These are phyloP conservation scores for Catagonus wagneri DNA, from an alignment of 2,113 vertebrate species.

Conservation along the genomic window DNA sequence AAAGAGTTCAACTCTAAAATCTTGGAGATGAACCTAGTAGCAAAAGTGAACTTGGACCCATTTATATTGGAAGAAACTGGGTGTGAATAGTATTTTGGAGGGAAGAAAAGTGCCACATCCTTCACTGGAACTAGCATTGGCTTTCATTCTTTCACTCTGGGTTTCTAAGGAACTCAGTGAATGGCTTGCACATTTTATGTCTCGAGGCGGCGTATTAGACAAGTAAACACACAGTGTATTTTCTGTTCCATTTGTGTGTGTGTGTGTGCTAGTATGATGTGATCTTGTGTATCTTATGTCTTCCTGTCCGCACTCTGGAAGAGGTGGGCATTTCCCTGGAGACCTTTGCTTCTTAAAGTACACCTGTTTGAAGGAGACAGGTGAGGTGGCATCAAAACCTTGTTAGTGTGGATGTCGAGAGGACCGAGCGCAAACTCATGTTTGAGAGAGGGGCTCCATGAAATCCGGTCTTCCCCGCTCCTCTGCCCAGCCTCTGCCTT, in stretches of 20 bases:
- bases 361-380: background rate
- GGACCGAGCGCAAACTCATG: background rate
- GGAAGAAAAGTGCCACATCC: background rate
- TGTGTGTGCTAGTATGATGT: background rate
- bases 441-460: background rate
- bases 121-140: background rate
- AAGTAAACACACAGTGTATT: background rate
- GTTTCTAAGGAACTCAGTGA: background rate
- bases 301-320: background rate
- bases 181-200: background rate
- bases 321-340: background rate
- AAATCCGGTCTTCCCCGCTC: background rate
- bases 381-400: background rate
- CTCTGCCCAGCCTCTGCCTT: rapidly evolving
- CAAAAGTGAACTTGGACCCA: background rate
- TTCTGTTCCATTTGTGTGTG: background rate
- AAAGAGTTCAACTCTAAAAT: background rate
- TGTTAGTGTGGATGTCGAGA: background rate
- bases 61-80: background rate
- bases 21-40: background rate
- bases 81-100: background rate
- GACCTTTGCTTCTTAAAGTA: background rate
- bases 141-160: background rate
- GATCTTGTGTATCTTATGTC: background rate
- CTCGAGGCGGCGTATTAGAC: background rate